Base-by-base conservation (phyloP, 2,888 invertebrate species). In the Alloplasta piceator region DNA sequence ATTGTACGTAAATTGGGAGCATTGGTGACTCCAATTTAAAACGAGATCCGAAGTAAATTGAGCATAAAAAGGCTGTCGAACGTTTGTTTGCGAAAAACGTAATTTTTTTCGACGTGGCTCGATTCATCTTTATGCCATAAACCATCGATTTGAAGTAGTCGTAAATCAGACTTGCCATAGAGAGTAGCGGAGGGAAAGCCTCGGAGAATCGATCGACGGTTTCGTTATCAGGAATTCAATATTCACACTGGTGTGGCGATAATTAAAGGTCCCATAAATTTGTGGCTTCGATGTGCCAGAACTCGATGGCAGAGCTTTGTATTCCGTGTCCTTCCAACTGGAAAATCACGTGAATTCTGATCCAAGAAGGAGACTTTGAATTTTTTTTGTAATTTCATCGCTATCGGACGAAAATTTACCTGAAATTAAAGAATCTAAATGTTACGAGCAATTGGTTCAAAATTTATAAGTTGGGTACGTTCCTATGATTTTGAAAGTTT, bases 211-310 rank as follows among this genome's bases (percentile, higher is more conserved):
- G 63, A 38, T 10, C 55, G 63, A n/a, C 55, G 66, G 56, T 79
- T 67, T 48, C 58, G 82, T 56, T 82, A 72, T 80, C 76, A 38
- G 72, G 76, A 76, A 79, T 82, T 80, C 82, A 72, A 82, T 82
- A 82, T 73, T 73, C 73, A 64, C 55, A 50, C 74, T 74, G 70
- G 80, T 71, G 73, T 61, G 70, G 80, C 77, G 82, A 82, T 82
- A 82, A 82, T 82, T 82, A 73, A 82, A 82, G 73, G 77, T 82
- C 70, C 80, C 77, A 82, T 82, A 82, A 80, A 82, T 82, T 77
- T 48, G 38, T 74, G 80, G 82, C 73, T 72, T 52, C 77, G 77
- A 82, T 80, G 74, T 70, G 82, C 82, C 70, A 68, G 68, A 26
- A 26, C 78, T 61, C 66, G 48, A 48, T 36, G 41, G n/a, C 60